Conservation (phyloP, 2,113 vertebrate genomes). For the Tetrax tetrax region DNA sequence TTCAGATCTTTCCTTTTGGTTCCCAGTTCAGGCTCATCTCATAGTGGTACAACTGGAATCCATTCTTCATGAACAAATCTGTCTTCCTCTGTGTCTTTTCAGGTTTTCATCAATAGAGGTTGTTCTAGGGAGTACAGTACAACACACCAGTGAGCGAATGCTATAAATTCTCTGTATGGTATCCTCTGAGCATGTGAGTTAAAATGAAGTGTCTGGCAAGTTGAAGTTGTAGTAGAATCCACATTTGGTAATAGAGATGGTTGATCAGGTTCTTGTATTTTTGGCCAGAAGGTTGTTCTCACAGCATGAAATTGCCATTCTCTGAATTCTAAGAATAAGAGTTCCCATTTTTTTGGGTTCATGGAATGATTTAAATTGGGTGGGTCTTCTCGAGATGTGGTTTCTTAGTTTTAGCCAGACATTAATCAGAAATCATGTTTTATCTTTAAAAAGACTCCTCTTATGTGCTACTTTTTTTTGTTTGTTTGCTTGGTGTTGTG, state of each 20-base stretch:
- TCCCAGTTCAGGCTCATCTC: background rate
- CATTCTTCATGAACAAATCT: background rate
- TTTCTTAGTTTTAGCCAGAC: background rate
- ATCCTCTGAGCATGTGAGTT: background rate
- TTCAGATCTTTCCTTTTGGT: background rate
- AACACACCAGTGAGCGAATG: background rate
- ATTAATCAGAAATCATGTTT: background rate
- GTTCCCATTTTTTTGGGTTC: background rate
- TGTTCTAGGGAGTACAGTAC: background rate
- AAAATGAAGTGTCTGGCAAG: background rate
- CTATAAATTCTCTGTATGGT: background rate
- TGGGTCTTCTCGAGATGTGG: rapidly evolving
- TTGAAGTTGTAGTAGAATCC: background rate
- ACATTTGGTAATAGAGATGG: background rate
- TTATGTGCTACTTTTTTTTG: background rate
- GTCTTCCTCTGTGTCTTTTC: background rate
- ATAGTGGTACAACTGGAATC: background rate
- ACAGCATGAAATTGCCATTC: rapidly evolving
- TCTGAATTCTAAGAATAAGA: background rate
- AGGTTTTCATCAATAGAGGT: background rate
- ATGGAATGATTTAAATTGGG: background rate
- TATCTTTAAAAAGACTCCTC: background rate
- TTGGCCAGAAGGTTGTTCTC: background rate
- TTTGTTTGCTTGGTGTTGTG: too few relatives aligned
- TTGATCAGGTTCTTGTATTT: background rate